Percentiles rank a stretch among this genome's conserved stretches.
Evolutionary conservation across 2,888 invertebrate genomes (phyloP).

Genomic region (Colletes collaris): DNA sequence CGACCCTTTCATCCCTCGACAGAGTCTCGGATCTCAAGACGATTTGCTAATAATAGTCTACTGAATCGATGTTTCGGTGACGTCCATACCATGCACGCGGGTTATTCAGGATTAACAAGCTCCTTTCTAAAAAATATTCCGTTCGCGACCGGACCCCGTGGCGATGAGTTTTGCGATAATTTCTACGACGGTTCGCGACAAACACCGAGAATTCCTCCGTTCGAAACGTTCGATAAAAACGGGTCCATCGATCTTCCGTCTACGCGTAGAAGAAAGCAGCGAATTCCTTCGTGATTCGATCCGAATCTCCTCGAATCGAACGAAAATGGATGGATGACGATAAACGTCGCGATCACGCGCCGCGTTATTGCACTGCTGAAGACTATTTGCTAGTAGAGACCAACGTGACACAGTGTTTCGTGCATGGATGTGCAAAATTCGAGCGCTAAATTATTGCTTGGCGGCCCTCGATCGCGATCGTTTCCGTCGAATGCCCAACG

Average conservation of each 20-base stretch:
- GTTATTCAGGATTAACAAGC: no score
- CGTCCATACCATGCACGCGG: no score
- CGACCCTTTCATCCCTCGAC: no score
- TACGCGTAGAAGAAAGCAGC: conserved; percentile 1
- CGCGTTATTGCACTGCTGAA: conserved; percentile 56
- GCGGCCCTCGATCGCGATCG: conserved; percentile 3
- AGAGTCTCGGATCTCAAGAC: no score
- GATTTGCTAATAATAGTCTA: no score
- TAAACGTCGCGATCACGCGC: conserved; percentile 11
- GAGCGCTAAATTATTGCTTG: conserved; percentile 10
- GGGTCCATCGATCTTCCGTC: not conserved
- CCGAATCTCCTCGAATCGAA: not conserved
- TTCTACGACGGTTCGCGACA: not conserved
- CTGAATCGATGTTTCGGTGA: no score
- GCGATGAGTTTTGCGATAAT: not conserved
- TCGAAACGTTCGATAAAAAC: not conserved
- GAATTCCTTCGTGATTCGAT: not conserved
- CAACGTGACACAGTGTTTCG: conserved; percentile 14
- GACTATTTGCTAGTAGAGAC: conserved; percentile 31
- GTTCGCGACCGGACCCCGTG: no score
- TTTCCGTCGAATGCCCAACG: conserved; percentile 1
- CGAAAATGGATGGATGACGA: not conserved
- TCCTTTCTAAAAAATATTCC: no score
- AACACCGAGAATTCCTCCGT: not conserved
- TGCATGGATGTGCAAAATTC: not conserved